Base-by-base conservation (phyloP, 2,113 vertebrate genomes). In the Elephantulus edwardii region DNA sequence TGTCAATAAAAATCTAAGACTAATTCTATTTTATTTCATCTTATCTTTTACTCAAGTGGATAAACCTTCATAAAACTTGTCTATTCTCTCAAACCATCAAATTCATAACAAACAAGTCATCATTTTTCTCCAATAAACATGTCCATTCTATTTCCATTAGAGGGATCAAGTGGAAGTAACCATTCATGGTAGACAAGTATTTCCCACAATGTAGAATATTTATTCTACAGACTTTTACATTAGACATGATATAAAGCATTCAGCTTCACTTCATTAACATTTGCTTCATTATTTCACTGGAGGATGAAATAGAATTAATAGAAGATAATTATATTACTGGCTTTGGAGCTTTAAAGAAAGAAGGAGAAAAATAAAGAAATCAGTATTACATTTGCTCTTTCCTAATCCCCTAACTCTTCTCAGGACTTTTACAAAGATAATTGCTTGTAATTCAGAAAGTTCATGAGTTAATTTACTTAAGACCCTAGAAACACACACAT, bases 391-490 rank as follows among this genome's bases (percentile, higher is more conserved):
- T 26, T 60, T 33, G 12, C 83, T 91, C 94, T 44, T 91, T 86
- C 58, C 54, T 92, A 75, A 89, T 84, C 56, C 48, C 74, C 87
- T 22, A 72, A 74, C 20, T 92, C 82, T 96, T 90, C 89, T 79
- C 50, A 13, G 72, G 33, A 95, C 48, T 92, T 95, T 82, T 94
- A 30, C 82, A 74, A 95, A 91, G 54, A 91, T 90, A 95, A 58
- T 88, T 94, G 30, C 62, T 76, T 94, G 6, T 72, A 92, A 89
- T 96, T 95, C 24, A 95, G 90, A 95, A 95, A 94, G 88, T 78
- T 93, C 40, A 89, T 60, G 46, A 94, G 56, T 85, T 94, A 96
- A 95, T 94, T 96, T 72, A 84, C 75, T 91, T 91, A 96, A 95
- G 92, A 94, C 30, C 46, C 75, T 81, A 76, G 94, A 94, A 95